Evolutionary conservation across 2,888 invertebrate genomes (phyloP).

Genomic region (Gisinianus flammeolus): DNA sequence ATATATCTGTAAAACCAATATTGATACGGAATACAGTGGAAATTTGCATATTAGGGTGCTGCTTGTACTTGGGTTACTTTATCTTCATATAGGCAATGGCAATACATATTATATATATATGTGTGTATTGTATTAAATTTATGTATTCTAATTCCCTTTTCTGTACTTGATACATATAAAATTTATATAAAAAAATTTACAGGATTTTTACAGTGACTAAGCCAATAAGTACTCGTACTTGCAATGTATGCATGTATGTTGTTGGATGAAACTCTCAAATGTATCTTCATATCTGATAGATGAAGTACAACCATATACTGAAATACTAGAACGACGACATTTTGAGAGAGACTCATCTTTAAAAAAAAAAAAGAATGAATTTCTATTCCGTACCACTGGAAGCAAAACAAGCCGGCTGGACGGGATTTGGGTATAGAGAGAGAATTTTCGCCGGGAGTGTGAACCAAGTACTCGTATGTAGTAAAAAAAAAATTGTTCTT

Average conservation of each 20-base stretch:
- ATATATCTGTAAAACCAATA: background rate
- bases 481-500: background rate
- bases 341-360: background rate
- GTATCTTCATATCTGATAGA: too few species aligned
- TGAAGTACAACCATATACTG: background rate
- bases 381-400: constrained; percentile 7
- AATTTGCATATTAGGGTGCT: background rate
- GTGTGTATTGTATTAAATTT: too few species aligned
- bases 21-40: background rate
- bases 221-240: too few species aligned
- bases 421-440: constrained; percentile 12
- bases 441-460: constrained; percentile 22
- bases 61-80: background rate
- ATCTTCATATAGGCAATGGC: too few species aligned
- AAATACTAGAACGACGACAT: background rate
- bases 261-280: too few species aligned
- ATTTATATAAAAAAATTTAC: too few species aligned
- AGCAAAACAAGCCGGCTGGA: constrained; percentile 29
- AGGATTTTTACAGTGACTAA: too few species aligned
- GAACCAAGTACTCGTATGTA: constrained; percentile 15
- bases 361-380: background rate
- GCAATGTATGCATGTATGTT: too few species aligned
- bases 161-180: background rate
- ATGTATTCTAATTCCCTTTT: too few species aligned
- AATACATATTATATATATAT: too few species aligned